Evolutionary conservation across 2,797 vertebrate genomes (phyloP).

Genomic region (Pipistrellus kuhlii): DNA sequence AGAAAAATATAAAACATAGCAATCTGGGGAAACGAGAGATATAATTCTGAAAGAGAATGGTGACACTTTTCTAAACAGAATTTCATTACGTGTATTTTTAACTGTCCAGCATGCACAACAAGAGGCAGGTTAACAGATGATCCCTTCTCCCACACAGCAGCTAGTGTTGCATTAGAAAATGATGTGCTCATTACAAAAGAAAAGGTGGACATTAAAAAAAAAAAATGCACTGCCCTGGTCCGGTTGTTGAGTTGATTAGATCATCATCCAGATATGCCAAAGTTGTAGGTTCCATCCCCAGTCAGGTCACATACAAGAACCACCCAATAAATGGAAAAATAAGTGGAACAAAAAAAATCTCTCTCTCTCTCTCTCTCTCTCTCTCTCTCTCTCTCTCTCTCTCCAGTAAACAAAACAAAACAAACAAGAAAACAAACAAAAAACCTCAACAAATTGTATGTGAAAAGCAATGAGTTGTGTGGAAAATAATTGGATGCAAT

Average conservation of each 20-base stretch:
- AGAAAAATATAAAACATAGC: conserved; percentile 1
- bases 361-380: not conserved
- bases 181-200: not conserved
- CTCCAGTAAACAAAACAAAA: too few relatives aligned
- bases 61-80: not conserved
- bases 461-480: not conserved
- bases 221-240: not conserved
- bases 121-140: not conserved
- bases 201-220: not conserved
- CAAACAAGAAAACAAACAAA: too few relatives aligned
- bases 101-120: not conserved
- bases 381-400: not conserved
- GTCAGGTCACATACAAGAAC: not conserved
- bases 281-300: not conserved
- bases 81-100: not conserved
- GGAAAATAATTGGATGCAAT: not conserved
- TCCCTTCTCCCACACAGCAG: not conserved
- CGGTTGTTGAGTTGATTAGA: not conserved
- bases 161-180: not conserved
- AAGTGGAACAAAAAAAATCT: not conserved
- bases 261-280: not conserved
- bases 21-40: not conserved
- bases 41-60: not conserved
- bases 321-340: not conserved
- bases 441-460: too few relatives aligned